These are phyloP conservation scores for Sula dactylatra DNA, from an alignment of 2,113 vertebrate species.

Conservation along the genomic window DNA sequence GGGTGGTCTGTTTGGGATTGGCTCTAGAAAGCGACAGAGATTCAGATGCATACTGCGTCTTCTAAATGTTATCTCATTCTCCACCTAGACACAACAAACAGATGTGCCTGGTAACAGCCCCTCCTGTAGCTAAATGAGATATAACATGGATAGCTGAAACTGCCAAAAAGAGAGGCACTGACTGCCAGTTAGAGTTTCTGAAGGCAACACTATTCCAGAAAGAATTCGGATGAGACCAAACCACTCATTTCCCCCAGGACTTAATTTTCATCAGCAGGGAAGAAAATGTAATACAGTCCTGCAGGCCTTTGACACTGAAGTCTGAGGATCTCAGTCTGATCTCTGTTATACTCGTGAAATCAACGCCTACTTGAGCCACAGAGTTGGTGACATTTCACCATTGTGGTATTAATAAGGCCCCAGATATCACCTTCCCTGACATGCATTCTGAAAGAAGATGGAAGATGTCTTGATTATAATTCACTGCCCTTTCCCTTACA, in stretches of 20 bases:
- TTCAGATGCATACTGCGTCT: neutral
- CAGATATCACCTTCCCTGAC: neutral
- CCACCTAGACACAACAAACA: neutral
- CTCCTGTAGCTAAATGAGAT: conserved; percentile 6
- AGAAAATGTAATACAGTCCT: neutral
- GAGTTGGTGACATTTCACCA: neutral
- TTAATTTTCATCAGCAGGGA: neutral
- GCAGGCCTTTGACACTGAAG: neutral
- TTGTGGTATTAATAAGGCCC: neutral
- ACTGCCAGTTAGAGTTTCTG: neutral
- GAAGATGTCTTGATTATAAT: neutral
- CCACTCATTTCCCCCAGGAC: neutral
- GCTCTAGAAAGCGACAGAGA: neutral
- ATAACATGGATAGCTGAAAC: neutral
- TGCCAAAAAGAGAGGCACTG: conserved; percentile 21
- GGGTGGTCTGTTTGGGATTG: neutral
- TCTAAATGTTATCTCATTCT: neutral
- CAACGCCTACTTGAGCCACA: neutral
- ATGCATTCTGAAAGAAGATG: neutral
- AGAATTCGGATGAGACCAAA: conserved; percentile 24
- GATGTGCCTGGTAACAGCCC: neutral
- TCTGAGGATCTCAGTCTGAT: neutral
- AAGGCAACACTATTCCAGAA: neutral
- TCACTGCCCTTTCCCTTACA: neutral
- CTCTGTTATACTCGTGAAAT: neutral